These are phyloP conservation scores for Procambarus virginalis DNA, from an alignment of 1,140 invertebrate species.

Conservation along the genomic window DNA sequence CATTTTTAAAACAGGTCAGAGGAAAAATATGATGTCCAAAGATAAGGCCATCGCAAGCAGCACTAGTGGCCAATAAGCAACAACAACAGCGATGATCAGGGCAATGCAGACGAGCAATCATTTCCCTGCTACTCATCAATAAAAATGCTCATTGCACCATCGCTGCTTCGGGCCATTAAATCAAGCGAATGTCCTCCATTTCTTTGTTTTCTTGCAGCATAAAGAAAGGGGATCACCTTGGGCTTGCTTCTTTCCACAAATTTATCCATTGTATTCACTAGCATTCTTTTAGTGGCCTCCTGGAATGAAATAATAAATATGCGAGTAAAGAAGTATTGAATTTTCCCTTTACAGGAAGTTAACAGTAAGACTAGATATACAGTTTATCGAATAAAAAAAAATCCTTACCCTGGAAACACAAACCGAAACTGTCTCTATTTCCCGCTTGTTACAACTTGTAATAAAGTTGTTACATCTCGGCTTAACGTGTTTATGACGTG, in stretches of 20 bases:
- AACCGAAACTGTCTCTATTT: too few relatives aligned
- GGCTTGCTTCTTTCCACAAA: slow-evolving; percentile 2
- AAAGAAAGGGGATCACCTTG: slow-evolving; percentile 30
- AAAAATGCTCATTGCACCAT: neutral
- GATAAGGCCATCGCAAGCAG: slow-evolving; percentile 8
- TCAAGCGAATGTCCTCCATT: slow-evolving; percentile 21
- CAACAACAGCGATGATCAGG: neutral
- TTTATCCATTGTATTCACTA: slow-evolving; percentile 19
- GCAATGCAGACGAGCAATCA: neutral
- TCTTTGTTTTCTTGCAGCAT: slow-evolving; percentile 16
- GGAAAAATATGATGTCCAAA: neutral
- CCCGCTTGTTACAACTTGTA: too few relatives aligned
- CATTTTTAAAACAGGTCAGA: too few relatives aligned
- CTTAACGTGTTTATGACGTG: too few relatives aligned
- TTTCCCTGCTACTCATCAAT: neutral
- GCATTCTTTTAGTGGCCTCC: slow-evolving; percentile 11
- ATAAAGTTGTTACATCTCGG: too few relatives aligned
- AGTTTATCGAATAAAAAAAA: too few relatives aligned
- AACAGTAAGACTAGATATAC: neutral
- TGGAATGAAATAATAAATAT: neutral
- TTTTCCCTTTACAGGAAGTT: neutral
- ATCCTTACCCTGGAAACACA: too few relatives aligned
- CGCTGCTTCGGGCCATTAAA: slow-evolving; percentile 12
- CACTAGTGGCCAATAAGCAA: slow-evolving; percentile 28
- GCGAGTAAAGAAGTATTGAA: neutral